phyloP scores from a whole-genome alignment of 2,888 invertebrate genomes.

The Philhelius pedissequus region DNA sequence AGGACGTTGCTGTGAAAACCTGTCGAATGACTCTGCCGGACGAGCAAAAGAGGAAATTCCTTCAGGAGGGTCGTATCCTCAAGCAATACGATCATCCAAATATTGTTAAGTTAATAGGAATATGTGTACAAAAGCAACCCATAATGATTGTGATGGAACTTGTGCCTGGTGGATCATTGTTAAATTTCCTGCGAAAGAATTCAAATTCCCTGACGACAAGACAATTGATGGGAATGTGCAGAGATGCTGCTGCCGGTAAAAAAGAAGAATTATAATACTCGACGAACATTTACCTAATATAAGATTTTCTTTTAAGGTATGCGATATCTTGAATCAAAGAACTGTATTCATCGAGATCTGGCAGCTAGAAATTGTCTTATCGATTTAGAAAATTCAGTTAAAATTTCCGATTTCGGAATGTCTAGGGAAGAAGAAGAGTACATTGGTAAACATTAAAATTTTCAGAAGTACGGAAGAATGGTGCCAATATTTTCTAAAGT shows the following conservation, averaged over 20 bases:
- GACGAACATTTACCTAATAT: background rate
- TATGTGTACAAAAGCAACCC: slow-evolving; percentile 98
- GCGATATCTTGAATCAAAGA: slow-evolving; percentile 96
- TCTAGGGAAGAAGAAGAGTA: slow-evolving; percentile 98
- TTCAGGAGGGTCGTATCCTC: slow-evolving; percentile 96
- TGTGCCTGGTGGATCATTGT: slow-evolving; percentile 91
- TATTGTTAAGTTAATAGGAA: slow-evolving; percentile 96
- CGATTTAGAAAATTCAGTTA: slow-evolving; percentile 91
- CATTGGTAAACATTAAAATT: slow-evolving; percentile 80
- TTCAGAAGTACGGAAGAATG: background rate
- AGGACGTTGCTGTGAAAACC: slow-evolving; percentile 97
- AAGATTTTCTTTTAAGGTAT: slow-evolving; percentile 80
- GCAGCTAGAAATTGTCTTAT: slow-evolving; percentile 93
- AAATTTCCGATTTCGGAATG: slow-evolving; percentile 99
- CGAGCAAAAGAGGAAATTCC: slow-evolving; percentile 94
- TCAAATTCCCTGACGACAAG: slow-evolving; percentile 83
- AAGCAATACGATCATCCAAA: slow-evolving; percentile 98
- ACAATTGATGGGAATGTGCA: slow-evolving; percentile 91
- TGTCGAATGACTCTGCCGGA: slow-evolving; percentile 96
- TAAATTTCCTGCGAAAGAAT: slow-evolving; percentile 92
- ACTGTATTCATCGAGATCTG: slow-evolving; percentile 97
- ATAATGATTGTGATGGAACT: slow-evolving; percentile 99
- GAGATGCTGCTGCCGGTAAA: slow-evolving; percentile 92
- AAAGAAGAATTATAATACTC: too few species aligned
- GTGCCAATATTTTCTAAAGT: background rate